Base-by-base conservation (phyloP, 2,888 invertebrate species). In the Syrista parreyssii region DNA sequence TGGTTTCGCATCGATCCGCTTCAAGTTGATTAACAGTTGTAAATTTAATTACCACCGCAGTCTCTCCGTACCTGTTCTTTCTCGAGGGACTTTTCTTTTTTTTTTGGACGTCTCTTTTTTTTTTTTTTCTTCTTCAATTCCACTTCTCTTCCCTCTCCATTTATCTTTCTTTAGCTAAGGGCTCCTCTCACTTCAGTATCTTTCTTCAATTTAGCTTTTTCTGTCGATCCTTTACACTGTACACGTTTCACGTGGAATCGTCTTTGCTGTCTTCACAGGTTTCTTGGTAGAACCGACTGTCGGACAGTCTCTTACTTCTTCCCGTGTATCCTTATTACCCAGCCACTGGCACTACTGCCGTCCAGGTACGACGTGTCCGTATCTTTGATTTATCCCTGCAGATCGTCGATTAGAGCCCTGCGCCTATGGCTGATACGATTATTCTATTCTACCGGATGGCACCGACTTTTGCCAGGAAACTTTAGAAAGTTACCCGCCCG, bases 1-100 rank as follows among this genome's bases (percentile, higher is more conserved):
- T 55, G 55, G 55, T 23, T 23, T 55, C 55, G 78, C 82, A 85
- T 86, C 86, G 87, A 86, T 85, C 81, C 82, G 82, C 76, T 80
- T 76, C 75, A 86, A 86, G 82, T 85, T 83, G 84, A 86, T 87
- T 84, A 87, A 86, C 84, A 83, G 83, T 85, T 83, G 86, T 82
- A 84, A 87, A 87, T 87, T 87, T 85, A 86, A 87, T 87, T 87
- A 87, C 85, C 81, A 76, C 75, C 83, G 79, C 83, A 77, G 79
- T 72, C 76, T 75, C 71, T 82, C 78, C 78, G 78, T 77, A 31
- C 75, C 34, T 76, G 69, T 76, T 79, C 73, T 75, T 31, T n/a
- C 72, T 73, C 68, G 33, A 74, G 68, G 32, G 30, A 55, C 68
- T 74, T 76, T 75, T 33, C 68, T 76, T 31, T 74, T 33, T 68